Evolutionary conservation across 64 coral and sea anemone genomes (phyloP).

Genomic region (Orbicella faveolata): DNA sequence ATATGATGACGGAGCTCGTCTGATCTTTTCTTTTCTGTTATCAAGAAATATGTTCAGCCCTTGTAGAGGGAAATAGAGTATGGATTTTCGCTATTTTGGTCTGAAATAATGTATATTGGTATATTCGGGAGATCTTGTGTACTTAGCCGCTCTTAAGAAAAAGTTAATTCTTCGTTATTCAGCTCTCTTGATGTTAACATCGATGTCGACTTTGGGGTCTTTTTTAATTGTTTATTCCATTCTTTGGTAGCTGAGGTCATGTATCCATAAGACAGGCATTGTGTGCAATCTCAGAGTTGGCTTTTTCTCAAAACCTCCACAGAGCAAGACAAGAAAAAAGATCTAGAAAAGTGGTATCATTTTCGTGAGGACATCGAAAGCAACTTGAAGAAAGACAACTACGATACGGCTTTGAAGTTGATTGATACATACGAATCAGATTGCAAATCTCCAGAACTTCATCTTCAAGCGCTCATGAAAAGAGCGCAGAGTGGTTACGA

Average conservation of each 20-base stretch:
- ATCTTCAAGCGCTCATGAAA: slow-evolving; percentile 27
- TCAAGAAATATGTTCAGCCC: not conserved
- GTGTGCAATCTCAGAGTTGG: not conserved
- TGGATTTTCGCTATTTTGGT: too few species aligned
- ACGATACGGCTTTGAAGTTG: not conserved
- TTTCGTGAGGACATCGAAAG: not conserved
- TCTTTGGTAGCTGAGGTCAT: not conserved
- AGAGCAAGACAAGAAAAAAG: not conserved
- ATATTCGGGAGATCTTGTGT: too few species aligned
- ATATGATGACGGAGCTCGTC: not conserved
- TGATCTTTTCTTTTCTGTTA: not conserved
- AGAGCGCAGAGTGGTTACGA: not conserved
- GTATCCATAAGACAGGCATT: not conserved
- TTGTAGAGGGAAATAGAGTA: too few species aligned
- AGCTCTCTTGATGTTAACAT: not conserved
- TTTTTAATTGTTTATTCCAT: not conserved
- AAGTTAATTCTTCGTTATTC: not conserved
- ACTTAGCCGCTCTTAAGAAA: not conserved
- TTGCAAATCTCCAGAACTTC: not conserved
- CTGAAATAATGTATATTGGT: too few species aligned
- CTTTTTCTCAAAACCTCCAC: not conserved
- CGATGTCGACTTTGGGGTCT: not conserved
- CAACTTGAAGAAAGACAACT: not conserved
- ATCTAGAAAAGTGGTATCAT: not conserved
- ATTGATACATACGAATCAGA: not conserved